Percentiles rank a stretch among this genome's conserved stretches.
Evolutionary conservation across 1,140 invertebrate species (phyloP).

Genomic region (Anastatus disparis): DNA sequence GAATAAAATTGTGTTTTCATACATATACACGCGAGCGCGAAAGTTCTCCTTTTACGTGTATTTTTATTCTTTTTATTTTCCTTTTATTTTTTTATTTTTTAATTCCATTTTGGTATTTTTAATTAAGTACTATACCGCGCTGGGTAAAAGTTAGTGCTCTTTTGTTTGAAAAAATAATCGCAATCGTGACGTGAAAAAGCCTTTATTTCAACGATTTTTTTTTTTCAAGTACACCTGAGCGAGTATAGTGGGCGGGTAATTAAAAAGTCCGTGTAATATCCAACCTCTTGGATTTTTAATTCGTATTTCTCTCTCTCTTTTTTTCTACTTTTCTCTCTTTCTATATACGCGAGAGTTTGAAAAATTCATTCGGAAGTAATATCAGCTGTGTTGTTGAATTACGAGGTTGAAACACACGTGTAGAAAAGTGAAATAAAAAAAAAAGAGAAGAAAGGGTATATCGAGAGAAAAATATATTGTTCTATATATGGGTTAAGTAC

Average conservation of each 20-base stretch:
- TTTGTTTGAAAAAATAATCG: conserved; percentile 14
- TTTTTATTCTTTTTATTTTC: no score
- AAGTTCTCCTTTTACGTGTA: background rate
- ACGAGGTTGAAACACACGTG: no score
- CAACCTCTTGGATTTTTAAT: background rate
- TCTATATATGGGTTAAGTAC: no score
- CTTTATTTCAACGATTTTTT: no score
- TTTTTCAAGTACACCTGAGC: background rate
- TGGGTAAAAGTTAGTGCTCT: no score
- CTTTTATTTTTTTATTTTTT: background rate
- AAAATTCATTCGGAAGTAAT: background rate
- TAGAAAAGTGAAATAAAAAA: no score
- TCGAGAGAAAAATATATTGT: no score
- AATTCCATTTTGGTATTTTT: conserved; percentile 11
- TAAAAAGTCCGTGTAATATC: conserved; percentile 6
- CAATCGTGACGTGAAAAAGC: background rate
- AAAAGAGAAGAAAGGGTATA: no score
- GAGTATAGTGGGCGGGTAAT: background rate
- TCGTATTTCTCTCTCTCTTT: no score
- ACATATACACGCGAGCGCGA: no score
- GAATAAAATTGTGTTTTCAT: conserved; percentile 18
- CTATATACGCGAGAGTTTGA: background rate
- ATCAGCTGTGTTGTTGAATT: no score
- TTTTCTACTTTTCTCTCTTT: no score
- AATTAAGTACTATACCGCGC: conserved; percentile 8